phyloP scores from a whole-genome alignment of 1,140 invertebrate genomes.

The Magallana angulata region DNA sequence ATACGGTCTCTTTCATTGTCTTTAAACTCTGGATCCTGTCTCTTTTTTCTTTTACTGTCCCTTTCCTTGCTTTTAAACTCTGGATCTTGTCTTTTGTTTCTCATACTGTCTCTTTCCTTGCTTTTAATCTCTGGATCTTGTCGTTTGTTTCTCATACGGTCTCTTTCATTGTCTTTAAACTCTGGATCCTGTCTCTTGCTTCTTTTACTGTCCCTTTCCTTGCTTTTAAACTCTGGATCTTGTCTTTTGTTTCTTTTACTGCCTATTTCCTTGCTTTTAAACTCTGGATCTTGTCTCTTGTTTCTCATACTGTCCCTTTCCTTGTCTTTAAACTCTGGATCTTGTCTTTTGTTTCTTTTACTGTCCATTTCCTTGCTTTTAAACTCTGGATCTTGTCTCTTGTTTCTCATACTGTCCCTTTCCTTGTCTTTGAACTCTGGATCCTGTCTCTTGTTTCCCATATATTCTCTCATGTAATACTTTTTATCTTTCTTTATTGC shows the following conservation, averaged over 20 bases:
- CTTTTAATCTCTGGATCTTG: constrained; percentile 3
- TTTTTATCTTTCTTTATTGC: too few species aligned
- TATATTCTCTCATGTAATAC: too few species aligned
- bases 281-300: neutral
- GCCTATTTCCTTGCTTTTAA: neutral
- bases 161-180: neutral
- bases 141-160: constrained; percentile 16
- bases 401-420: too few species aligned
- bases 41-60: neutral
- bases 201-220: constrained; percentile 37
- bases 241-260: neutral
- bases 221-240: constrained; percentile 42
- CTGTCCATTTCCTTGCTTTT: too few species aligned
- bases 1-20: neutral
- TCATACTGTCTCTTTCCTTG: neutral
- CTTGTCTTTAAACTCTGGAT: too few species aligned
- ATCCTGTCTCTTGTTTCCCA: too few species aligned
- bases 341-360: too few species aligned
- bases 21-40: neutral
- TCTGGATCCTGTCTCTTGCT: neutral
- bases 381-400: too few species aligned
- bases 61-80: too few species aligned
- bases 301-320: too few species aligned
- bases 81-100: too few species aligned
- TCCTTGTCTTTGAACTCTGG: too few species aligned